phyloP scores from a whole-genome alignment of 2,113 vertebrate genomes.

The Ovis canadensis region DNA sequence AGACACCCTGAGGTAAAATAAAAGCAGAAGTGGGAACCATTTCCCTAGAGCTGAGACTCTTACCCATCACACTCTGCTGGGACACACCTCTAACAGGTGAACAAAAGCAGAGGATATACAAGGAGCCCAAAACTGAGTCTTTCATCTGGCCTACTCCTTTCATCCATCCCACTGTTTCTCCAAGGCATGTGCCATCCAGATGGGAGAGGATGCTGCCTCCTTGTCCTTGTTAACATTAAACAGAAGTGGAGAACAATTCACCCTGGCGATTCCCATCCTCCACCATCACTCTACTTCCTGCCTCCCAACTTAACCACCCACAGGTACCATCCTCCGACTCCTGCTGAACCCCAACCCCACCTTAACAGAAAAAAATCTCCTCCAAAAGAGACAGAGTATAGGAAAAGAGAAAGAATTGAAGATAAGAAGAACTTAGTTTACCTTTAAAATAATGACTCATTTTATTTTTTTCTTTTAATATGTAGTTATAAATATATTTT shows the following conservation, averaged over 20 bases:
- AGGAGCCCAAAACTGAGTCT: neutral
- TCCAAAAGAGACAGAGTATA: neutral
- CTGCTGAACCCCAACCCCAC: neutral
- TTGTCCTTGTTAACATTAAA: slow-evolving; percentile 56
- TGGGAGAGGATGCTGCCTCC: slow-evolving; percentile 38
- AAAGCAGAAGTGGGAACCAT: neutral
- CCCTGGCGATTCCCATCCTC: slow-evolving; percentile 29
- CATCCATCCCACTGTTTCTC: slow-evolving; percentile 44
- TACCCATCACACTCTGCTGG: neutral
- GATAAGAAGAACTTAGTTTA: slow-evolving; percentile 75
- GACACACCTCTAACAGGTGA: slow-evolving; percentile 41
- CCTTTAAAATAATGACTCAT: slow-evolving; percentile 98
- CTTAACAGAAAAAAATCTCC: neutral
- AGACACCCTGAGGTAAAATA: neutral
- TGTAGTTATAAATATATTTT: slow-evolving; percentile 99
- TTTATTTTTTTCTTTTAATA: slow-evolving; percentile 96
- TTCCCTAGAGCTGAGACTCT: neutral
- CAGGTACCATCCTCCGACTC: neutral
- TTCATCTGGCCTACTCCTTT: slow-evolving; percentile 44
- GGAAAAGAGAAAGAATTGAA: slow-evolving; percentile 65
- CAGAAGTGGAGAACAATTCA: slow-evolving; percentile 45
- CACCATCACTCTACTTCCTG: slow-evolving; percentile 12
- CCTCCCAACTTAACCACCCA: neutral
- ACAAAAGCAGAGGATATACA: neutral
- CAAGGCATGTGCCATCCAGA: slow-evolving; percentile 58